Conservation (phyloP, 2,113 vertebrate genomes). For the Polyodon spathula region DNA sequence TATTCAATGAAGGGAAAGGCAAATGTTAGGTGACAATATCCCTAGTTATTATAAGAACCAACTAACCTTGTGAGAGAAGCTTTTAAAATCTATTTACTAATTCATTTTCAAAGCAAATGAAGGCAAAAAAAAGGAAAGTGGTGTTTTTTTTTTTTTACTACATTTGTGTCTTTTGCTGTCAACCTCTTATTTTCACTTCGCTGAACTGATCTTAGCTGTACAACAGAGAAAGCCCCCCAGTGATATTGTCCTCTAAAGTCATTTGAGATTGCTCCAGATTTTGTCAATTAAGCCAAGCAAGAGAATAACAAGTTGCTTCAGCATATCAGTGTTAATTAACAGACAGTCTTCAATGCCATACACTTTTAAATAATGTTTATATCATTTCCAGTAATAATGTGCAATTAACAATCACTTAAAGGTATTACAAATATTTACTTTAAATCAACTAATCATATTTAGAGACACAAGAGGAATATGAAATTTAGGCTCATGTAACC, state of each 20-base stretch:
- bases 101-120: conserved; percentile 31
- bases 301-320: conserved; percentile 18
- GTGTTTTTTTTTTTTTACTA: conserved; percentile 18
- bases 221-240: not conserved
- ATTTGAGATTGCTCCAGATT: conserved; percentile 16
- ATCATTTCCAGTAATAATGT: conserved; percentile 17
- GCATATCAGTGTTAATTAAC: conserved; percentile 32
- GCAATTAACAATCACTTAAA: conserved; percentile 26
- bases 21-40: conserved; percentile 33
- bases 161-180: not conserved
- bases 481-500: conserved; percentile 12
- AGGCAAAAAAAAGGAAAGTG: conserved; percentile 28
- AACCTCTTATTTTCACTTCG: conserved; percentile 4
- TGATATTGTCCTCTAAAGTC: conserved; percentile 1
- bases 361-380: conserved; percentile 20
- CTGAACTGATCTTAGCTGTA: not conserved
- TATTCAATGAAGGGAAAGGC: conserved; percentile 24
- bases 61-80: conserved; percentile 44
- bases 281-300: conserved; percentile 18
- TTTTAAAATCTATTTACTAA: conserved; percentile 36
- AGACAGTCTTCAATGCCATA: conserved; percentile 18
- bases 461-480: conserved; percentile 9
- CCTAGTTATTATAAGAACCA: conserved; percentile 33
- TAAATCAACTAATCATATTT: conserved; percentile 16
- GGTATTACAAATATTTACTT: conserved; percentile 34